These are phyloP conservation scores for Galerucella pusilla DNA, from an alignment of 2,888 invertebrate species.

Conservation along the genomic window DNA sequence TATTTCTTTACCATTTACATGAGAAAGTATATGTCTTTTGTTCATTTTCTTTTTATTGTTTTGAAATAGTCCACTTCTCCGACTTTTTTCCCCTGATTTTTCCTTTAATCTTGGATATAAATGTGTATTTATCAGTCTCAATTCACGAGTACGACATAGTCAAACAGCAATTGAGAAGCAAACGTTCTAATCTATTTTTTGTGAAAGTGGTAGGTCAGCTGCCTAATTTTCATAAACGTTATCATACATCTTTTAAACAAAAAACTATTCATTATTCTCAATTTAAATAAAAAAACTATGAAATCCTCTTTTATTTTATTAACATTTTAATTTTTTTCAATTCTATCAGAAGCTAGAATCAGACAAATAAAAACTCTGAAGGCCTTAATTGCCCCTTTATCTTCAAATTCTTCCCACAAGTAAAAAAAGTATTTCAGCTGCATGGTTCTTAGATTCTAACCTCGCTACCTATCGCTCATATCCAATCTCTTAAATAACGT, in stretches of 20 bases:
- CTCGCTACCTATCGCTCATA: constrained; percentile 9
- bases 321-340: background rate
- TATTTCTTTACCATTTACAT: too few species aligned
- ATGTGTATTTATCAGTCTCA: background rate
- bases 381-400: constrained; percentile 17
- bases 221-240: background rate
- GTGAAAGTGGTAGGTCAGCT: background rate
- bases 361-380: constrained; percentile 12
- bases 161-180: background rate
- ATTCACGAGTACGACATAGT: background rate
- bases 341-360: constrained; percentile 6
- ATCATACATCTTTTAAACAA: background rate
- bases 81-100: too few species aligned
- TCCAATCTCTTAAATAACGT: constrained; percentile 17
- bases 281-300: background rate
- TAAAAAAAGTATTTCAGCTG: constrained; percentile 32
- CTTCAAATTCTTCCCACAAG: constrained; percentile 9
- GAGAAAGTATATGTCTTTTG: too few species aligned
- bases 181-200: background rate
- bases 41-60: too few species aligned
- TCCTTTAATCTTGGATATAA: too few species aligned
- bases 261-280: background rate
- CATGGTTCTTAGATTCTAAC: background rate
- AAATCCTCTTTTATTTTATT: background rate
- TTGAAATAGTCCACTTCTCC: too few species aligned